phyloP scores from a whole-genome alignment of 2,113 vertebrate species.

The Epinephelus cyanopodus region DNA sequence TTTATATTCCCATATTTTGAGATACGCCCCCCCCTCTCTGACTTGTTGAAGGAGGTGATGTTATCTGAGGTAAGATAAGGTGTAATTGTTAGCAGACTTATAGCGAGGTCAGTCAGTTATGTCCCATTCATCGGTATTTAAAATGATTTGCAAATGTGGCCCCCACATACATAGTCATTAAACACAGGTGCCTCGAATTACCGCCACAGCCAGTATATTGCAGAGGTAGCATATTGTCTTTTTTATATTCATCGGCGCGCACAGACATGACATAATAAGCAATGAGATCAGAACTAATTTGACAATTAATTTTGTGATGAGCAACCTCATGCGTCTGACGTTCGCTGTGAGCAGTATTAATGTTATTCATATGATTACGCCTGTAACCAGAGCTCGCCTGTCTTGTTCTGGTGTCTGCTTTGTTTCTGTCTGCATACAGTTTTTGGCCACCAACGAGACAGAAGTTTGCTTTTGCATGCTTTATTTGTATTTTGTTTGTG shows the following conservation, averaged over 20 bases:
- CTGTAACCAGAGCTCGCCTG: not conserved
- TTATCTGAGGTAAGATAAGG: slow-evolving; percentile 67
- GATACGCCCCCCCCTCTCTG: slow-evolving; percentile 28
- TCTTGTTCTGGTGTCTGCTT: slow-evolving; percentile 9
- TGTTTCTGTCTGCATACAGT: not conserved
- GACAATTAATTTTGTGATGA: slow-evolving; percentile 71
- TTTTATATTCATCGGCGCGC: slow-evolving; percentile 62
- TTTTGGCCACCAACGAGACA: not conserved
- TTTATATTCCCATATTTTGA: slow-evolving; percentile 28
- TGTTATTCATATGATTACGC: slow-evolving; percentile 50
- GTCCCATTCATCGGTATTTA: slow-evolving; percentile 80
- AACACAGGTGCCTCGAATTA: slow-evolving; percentile 71
- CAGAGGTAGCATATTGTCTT: slow-evolving; percentile 42
- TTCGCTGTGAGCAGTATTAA: slow-evolving; percentile 10
- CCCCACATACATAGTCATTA: slow-evolving; percentile 78
- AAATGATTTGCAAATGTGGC: slow-evolving; percentile 83
- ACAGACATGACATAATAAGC: slow-evolving; percentile 80
- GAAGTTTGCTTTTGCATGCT: not conserved
- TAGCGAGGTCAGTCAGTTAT: slow-evolving; percentile 65
- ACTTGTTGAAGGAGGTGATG: slow-evolving; percentile 57
- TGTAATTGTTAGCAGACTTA: slow-evolving; percentile 63
- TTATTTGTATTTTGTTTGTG: not conserved
- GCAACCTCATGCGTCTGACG: slow-evolving; percentile 18
- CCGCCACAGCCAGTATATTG: slow-evolving; percentile 42
- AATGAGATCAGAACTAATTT: slow-evolving; percentile 79